Conservation (phyloP, 2,888 invertebrate genomes). For the Spatulosminthurus flaviceps region DNA sequence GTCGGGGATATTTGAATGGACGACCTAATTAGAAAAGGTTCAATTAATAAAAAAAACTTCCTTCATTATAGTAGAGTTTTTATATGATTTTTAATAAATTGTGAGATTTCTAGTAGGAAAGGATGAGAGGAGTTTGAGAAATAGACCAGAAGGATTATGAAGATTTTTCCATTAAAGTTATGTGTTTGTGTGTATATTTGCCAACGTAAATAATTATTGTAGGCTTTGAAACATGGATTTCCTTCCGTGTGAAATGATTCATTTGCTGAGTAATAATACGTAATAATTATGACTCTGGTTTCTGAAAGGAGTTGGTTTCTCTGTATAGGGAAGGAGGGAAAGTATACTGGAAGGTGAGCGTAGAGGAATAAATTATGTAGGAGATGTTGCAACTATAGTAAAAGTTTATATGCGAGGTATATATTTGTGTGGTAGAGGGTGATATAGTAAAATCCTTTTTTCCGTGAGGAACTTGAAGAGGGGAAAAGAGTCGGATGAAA, state of each 20-base stretch:
- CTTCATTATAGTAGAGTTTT: too few species aligned
- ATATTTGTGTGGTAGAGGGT: background rate
- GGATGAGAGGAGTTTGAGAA: too few species aligned
- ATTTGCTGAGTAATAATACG: background rate
- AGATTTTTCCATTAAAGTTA: too few species aligned
- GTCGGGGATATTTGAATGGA: too few species aligned
- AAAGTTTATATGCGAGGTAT: background rate
- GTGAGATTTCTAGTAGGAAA: too few species aligned
- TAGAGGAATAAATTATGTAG: conserved; percentile 2
- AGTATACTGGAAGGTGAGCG: background rate
- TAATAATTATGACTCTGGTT: background rate
- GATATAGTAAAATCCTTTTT: background rate
- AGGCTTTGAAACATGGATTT: background rate
- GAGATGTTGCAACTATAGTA: background rate
- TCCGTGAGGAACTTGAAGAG: background rate
- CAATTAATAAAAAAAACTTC: too few species aligned
- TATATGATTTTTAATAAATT: too few species aligned
- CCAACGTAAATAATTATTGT: too few species aligned
- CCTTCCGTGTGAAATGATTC: background rate
- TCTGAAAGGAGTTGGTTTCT: background rate
- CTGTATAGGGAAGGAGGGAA: too few species aligned
- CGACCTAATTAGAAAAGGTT: too few species aligned
- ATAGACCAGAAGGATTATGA: too few species aligned
- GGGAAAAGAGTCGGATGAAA: conserved; percentile 18
- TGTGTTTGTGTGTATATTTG: too few species aligned